phyloP scores from a whole-genome alignment of 2,888 invertebrate genomes.

The Pteria penguin region DNA sequence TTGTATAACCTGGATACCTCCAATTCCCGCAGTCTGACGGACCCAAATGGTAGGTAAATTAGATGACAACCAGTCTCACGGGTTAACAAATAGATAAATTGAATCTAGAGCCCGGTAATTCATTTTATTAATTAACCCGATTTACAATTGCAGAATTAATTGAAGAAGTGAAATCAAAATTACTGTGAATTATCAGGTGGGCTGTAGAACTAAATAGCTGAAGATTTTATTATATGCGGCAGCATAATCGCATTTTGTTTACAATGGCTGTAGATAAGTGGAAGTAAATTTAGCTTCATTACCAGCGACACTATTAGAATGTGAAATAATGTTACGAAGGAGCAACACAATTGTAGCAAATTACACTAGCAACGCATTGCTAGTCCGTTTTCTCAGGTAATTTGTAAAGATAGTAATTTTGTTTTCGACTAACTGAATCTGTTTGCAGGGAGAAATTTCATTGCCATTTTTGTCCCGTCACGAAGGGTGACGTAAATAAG shows the following conservation, averaged over 20 bases:
- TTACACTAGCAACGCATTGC: conserved; percentile 12
- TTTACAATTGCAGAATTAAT: conserved; percentile 41
- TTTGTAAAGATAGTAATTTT: conserved; percentile 62
- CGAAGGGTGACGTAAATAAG: conserved; percentile 51
- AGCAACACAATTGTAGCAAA: conserved; percentile 38
- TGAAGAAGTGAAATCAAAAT: conserved; percentile 45
- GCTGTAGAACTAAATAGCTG: conserved; percentile 18
- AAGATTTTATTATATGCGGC: conserved; percentile 41
- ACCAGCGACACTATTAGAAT: conserved; percentile 47
- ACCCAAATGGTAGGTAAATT: conserved; percentile 63
- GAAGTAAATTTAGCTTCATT: conserved; percentile 45
- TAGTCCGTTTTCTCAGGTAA: conserved; percentile 34
- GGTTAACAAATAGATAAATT: conserved; percentile 37
- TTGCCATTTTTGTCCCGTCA: conserved; percentile 21
- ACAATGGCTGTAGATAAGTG: conserved; percentile 49
- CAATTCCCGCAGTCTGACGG: conserved; percentile 55
- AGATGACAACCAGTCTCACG: conserved; percentile 16
- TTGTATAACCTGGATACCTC: conserved; percentile 86
- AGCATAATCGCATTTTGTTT: conserved; percentile 60
- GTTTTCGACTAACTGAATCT: conserved; percentile 63
- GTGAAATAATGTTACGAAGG: conserved; percentile 42
- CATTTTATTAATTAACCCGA: conserved; percentile 55
- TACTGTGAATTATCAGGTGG: conserved; percentile 40
- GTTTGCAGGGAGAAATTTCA: conserved; percentile 44
- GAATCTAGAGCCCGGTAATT: conserved; percentile 46